Conservation (phyloP, 2,797 vertebrate genomes). For the Tadarida brasiliensis region DNA sequence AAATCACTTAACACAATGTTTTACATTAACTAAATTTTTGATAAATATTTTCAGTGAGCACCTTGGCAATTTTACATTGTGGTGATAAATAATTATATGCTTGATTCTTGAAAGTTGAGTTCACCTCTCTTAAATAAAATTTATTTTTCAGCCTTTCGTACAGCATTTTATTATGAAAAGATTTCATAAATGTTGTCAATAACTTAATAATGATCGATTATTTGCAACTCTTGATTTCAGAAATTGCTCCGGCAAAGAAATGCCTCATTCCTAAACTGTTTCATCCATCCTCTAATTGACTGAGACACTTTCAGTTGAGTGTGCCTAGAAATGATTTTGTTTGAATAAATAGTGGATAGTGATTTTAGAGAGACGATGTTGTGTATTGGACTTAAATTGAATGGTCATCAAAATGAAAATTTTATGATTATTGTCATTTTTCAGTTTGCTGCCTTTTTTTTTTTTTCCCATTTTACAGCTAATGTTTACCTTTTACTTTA, state of each 20-base stretch:
- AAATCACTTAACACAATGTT: not conserved
- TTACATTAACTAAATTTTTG: not conserved
- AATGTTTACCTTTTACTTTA: not conserved
- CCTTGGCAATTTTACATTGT: not conserved
- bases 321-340: conserved; percentile 15
- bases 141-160: conserved; percentile 29
- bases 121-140: conserved; percentile 17
- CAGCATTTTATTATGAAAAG: conserved; percentile 41
- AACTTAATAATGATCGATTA: conserved; percentile 29
- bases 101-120: conserved; percentile 3
- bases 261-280: not conserved
- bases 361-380: conserved; percentile 19
- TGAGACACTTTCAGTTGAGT: not conserved
- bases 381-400: not conserved
- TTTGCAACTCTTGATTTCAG: conserved; percentile 30
- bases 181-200: not conserved
- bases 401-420: conserved; percentile 15
- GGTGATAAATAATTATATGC: not conserved
- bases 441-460: not conserved
- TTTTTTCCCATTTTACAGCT: not conserved
- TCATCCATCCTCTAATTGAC: not conserved
- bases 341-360: not conserved
- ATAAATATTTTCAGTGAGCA: not conserved
- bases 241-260: not conserved
- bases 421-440: not conserved